Conservation (phyloP, 1,140 invertebrate genomes). For the Solen grandis region DNA sequence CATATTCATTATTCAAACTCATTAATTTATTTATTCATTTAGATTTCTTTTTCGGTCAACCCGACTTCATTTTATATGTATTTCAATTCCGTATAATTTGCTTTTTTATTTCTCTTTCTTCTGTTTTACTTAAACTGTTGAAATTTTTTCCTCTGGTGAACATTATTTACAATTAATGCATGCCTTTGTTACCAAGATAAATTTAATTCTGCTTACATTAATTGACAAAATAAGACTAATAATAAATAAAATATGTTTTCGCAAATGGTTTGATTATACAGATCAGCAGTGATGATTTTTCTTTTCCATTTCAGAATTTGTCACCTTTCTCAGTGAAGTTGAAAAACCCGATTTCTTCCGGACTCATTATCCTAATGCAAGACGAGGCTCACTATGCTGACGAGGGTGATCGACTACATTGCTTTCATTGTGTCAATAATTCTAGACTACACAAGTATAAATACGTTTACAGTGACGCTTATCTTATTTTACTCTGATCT, state of each 20-base stretch:
- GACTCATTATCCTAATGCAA: constrained; percentile 44
- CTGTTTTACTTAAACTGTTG: background rate
- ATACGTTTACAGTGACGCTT: no score
- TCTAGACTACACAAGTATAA: no score
- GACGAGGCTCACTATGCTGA: no score
- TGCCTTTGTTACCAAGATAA: background rate
- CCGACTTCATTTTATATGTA: background rate
- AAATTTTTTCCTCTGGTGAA: background rate
- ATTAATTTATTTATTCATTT: no score
- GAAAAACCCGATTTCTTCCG: constrained; percentile 32
- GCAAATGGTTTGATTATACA: background rate
- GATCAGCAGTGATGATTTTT: background rate
- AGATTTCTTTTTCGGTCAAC: background rate
- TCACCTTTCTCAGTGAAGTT: constrained; percentile 37
- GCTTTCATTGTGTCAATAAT: no score
- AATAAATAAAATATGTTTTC: background rate
- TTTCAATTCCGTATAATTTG: background rate
- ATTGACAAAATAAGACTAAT: background rate
- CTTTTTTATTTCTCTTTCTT: background rate
- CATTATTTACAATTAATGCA: background rate
- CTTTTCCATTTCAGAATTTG: constrained; percentile 37
- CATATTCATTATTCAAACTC: no score
- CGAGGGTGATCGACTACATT: no score
- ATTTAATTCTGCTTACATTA: background rate
- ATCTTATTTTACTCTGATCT: no score